Conservation (phyloP, 2,888 invertebrate genomes). For the Apamea sordens region DNA sequence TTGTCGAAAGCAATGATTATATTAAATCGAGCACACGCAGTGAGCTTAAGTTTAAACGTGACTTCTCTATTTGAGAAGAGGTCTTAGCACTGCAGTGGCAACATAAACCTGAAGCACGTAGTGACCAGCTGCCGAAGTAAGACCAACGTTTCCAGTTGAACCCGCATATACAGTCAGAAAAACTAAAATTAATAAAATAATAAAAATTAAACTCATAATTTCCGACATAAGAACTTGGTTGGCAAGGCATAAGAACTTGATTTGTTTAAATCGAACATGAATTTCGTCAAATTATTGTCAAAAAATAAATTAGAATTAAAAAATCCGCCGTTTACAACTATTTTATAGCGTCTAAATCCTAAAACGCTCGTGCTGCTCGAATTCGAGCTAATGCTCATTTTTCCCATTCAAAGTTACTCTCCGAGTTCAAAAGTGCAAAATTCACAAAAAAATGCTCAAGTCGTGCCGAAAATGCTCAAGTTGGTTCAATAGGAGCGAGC, state of each 20-base stretch:
- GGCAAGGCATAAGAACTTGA: constrained; percentile 76
- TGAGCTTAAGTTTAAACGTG: background rate
- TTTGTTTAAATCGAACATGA: constrained; percentile 44
- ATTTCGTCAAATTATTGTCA: constrained; percentile 58
- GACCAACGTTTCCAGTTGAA: constrained; percentile 45
- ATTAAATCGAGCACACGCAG: background rate
- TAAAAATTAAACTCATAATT: constrained; percentile 65
- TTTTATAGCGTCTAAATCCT: constrained; percentile 68
- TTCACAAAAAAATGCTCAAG: constrained; percentile 60
- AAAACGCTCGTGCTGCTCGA: constrained; percentile 60
- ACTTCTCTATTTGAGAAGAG: background rate
- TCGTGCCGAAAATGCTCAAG: constrained; percentile 52
- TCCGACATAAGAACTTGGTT: constrained; percentile 76
- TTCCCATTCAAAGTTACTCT: constrained; percentile 28
- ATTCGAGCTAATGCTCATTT: constrained; percentile 39
- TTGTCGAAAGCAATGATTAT: background rate
- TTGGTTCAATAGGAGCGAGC: constrained; percentile 41
- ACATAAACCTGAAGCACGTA: background rate
- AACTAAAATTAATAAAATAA: constrained; percentile 68
- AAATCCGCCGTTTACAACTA: constrained; percentile 63
- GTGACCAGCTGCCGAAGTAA: constrained; percentile 58
- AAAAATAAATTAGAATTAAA: constrained; percentile 66
- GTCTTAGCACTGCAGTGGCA: background rate
- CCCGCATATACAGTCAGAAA: constrained; percentile 64
- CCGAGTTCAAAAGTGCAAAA: constrained; percentile 57